A percentile compares a stretch with the other conserved stretches of the same genome.
These are phyloP conservation scores for Sphenodon punctatus DNA, from an alignment of 2,797 vertebrate species.

Conservation along the genomic window DNA sequence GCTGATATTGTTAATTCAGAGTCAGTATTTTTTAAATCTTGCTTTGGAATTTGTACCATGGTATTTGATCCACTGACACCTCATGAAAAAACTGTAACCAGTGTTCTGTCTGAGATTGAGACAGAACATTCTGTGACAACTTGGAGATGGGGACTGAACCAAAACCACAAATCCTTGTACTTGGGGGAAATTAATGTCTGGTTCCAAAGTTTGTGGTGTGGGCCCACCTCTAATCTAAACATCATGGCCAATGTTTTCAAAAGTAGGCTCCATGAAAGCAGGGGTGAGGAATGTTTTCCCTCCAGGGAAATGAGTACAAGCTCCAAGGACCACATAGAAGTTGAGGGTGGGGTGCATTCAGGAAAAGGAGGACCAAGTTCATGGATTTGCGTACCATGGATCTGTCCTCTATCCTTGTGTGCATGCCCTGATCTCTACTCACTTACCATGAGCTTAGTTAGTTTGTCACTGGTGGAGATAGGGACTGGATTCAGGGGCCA, in stretches of 20 bases:
- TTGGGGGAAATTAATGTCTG: background rate
- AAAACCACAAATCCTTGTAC: background rate
- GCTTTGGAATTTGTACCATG: background rate
- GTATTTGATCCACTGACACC: background rate
- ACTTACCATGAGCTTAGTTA: too few species aligned
- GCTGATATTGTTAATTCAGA: background rate
- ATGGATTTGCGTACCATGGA: too few species aligned
- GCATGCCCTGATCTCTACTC: too few species aligned
- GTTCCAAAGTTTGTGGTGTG: background rate
- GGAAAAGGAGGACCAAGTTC: too few species aligned
- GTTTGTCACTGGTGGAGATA: too few species aligned
- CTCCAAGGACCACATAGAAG: too few species aligned
- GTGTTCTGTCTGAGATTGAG: slow-evolving; percentile 8
- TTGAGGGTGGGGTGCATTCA: too few species aligned
- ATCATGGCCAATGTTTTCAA: too few species aligned
- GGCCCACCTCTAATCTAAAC: background rate
- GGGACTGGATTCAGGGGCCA: too few species aligned
- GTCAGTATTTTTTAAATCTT: background rate
- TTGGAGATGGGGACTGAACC: background rate
- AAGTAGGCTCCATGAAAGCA: background rate
- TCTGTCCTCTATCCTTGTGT: too few species aligned
- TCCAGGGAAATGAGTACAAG: too few species aligned
- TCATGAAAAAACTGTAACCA: background rate
- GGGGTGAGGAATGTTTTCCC: too few species aligned
- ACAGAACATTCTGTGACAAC: background rate